Percentiles rank a stretch among this genome's conserved stretches.
Conservation (phyloP, 2,113 vertebrate genomes). For the Passer domesticus region DNA sequence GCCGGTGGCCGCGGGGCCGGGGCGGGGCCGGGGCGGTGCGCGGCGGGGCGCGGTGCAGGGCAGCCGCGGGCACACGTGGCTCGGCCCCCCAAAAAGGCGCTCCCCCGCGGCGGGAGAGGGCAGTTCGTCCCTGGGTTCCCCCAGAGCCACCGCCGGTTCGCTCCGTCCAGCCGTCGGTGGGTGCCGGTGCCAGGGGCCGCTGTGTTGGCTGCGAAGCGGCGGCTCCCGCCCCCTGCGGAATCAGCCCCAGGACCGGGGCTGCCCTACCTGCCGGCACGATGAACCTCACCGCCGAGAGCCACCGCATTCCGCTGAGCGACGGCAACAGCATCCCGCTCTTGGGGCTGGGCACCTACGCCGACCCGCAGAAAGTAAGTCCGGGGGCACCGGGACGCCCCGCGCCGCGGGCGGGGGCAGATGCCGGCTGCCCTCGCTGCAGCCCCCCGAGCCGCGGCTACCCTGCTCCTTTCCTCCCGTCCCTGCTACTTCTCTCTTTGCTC, state of each 20-base stretch:
- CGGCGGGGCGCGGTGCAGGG: background rate
- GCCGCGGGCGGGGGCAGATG: background rate
- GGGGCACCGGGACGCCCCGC: background rate
- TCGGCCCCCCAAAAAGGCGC: slow-evolving; percentile 54
- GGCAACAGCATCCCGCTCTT: slow-evolving; percentile 86
- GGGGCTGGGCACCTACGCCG: slow-evolving; percentile 87
- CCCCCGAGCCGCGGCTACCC: no score
- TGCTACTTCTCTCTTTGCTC: background rate
- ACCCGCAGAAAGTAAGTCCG: slow-evolving; percentile 79
- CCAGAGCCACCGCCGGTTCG: background rate
- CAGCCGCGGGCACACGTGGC: slow-evolving; percentile 30
- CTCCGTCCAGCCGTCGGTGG: background rate
- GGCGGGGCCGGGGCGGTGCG: background rate
- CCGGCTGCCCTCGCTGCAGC: background rate
- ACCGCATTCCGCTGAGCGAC: slow-evolving; percentile 81
- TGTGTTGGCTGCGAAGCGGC: background rate
- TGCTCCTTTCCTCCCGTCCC: background rate
- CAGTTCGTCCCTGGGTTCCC: background rate
- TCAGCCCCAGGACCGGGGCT: background rate
- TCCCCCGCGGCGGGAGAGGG: background rate
- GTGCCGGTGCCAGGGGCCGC: background rate
- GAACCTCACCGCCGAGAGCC: slow-evolving; percentile 73
- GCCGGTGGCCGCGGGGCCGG: background rate
- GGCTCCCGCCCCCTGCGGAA: background rate
- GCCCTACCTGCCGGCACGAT: slow-evolving; percentile 63